Evolutionary conservation across 2,888 invertebrate genomes (phyloP), one percentile per base, ranked within the genome.

Genomic region (Sesia bembeciformis): DNA sequence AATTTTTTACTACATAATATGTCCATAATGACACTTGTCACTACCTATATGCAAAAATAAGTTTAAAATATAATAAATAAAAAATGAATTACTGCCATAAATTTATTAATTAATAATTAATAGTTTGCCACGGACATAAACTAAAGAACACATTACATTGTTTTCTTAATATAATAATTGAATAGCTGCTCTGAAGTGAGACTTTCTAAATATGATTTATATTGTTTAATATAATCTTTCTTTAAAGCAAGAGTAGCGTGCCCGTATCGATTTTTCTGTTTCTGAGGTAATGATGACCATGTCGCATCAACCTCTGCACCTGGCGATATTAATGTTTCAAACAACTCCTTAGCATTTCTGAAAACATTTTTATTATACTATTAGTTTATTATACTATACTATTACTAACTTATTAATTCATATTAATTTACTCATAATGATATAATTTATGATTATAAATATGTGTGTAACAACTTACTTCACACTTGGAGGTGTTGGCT

Each of bases 151-250:
- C 23, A 23, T 23, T 23, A 23, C 23, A 23, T 23, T 23, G 23
- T 49, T 38, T 53, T 51, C 49, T 73, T 76, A 64, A 72, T 72
- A 61, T 84, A 82, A 61, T 78, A 65, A 52, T 78, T 61, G 66
- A 70, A 79, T 49, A 88, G 68, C 60, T 81, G 70, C 60, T 62
- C 70, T 40, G 71, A 54, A 40, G 77, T 55, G 53, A 87, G 72
- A 57, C 72, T 80, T 60, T 85, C 77, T 62, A 88, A 72, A 68
- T 81, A 86, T 55, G 62, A 61, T 64, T 67, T 78, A 61, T 80
- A 87, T 53, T 80, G 74, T 23, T 59, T 65, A 40, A 88, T 71
- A 58, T 83, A 88, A 46, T 80, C 75, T 54, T 62, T 76, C 67
- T 85, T 87, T 51, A 88, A 66, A 5, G 61, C 43, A 5, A 59